Evolutionary conservation across 2,113 vertebrate genomes (phyloP), one percentile per base, ranked within the genome.

Genomic region (Podilymbus podiceps): DNA sequence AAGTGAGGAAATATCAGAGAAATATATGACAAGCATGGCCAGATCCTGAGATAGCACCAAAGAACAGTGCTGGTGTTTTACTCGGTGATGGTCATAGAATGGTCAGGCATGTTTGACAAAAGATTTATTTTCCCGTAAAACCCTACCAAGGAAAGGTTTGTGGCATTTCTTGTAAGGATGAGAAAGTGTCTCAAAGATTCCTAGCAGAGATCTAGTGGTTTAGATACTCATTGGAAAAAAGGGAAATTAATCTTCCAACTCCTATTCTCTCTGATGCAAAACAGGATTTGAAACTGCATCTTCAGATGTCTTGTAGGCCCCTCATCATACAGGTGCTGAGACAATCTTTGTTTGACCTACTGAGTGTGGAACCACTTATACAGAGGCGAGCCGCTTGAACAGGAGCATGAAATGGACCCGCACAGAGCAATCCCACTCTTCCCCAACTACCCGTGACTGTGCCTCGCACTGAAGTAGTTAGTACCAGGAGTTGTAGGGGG

Each of bases 401-500:
- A 49, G 7, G 38, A 64, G 6, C 19, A 8, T 20, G 23, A 83
- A 75, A 63, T 0, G 11, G 23, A 79, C 10, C 33, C 28, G 68
- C 9, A 3, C 5, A 30, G 18, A 64, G 12, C 0, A 0, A 67
- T 24, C 16, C 42, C 6, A 5, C 3, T n/a, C 42, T 71, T 59
- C 91, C 17, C 33, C 10, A 62, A 1, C 10, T 50, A 31, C 3
- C 1, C 1, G 15, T 42, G n/a, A 18, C 28, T 44, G 13, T 44
- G 6, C 59, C 28, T 86, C 35, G 55, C 15, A 15, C 1, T 42
- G 38, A 68, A 42, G n/a, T 4, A 59, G 8, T 42, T 17, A 12
- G 44, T 16, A 60, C 8, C 30, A 68, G 44, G 30, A 83, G 16
- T 7, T 62, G 47, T 25, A 55, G 30, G 23, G 31, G 27, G 46